phyloP scores from a whole-genome alignment of 37 sponge, comb jelly and placozoan genomes.

The Sycon ciliatum region DNA sequence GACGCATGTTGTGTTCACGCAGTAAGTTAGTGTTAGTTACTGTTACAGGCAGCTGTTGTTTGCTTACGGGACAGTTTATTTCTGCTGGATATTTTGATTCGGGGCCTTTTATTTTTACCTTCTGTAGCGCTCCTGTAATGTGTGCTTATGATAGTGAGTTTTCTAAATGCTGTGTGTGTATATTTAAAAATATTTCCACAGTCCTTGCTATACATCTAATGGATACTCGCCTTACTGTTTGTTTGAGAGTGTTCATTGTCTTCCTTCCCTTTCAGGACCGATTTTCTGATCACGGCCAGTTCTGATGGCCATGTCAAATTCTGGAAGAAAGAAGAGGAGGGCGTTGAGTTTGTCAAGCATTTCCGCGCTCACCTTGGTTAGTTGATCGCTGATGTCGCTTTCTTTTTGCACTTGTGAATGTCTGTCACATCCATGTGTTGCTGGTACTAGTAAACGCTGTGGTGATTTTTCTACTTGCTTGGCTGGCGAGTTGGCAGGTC shows the following conservation, averaged over 20 bases:
- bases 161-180: not conserved
- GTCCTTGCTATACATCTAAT: too few relatives aligned
- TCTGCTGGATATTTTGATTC: too few relatives aligned
- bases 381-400: not conserved
- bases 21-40: conserved; percentile 50
- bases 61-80: too few relatives aligned
- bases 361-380: conserved; percentile 81
- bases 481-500: too few relatives aligned
- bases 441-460: not conserved
- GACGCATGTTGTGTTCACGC: conserved; percentile 55
- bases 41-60: too few relatives aligned
- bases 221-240: too few relatives aligned
- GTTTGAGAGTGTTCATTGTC: too few relatives aligned
- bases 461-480: too few relatives aligned
- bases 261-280: conserved; percentile 35
- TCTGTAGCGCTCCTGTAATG: too few relatives aligned
- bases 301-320: conserved; percentile 94
- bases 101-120: too few relatives aligned
- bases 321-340: conserved; percentile 87
- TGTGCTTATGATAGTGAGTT: too few relatives aligned
- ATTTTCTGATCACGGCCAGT: conserved; percentile 84
- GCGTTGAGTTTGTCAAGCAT: conserved; percentile 95
- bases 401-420: not conserved
- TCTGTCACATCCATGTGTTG: not conserved
- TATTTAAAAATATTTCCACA: too few relatives aligned